Evolutionary conservation across 2,888 invertebrate species (phyloP).

Genomic region (Pterostichus niger): DNA sequence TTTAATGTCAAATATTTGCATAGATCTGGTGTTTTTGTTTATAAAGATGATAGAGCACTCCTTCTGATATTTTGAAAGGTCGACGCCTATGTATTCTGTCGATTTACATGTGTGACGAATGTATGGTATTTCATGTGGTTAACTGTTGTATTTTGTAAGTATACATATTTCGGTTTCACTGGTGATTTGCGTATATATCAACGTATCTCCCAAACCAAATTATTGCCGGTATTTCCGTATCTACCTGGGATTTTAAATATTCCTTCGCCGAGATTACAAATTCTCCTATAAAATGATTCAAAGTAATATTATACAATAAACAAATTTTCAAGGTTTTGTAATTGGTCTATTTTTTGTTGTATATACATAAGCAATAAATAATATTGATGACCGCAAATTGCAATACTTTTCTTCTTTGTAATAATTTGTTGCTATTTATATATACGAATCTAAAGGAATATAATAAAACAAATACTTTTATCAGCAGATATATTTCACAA

Average conservation of each 20-base stretch:
- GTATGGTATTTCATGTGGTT: slow-evolving; percentile 4
- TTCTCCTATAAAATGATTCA: neutral
- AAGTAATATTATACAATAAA: neutral
- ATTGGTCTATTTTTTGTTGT: neutral
- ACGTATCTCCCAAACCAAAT: neutral
- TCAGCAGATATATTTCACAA: too few species aligned
- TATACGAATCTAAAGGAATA: too few species aligned
- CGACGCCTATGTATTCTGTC: neutral
- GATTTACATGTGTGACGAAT: neutral
- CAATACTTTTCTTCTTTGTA: neutral
- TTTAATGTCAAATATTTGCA: too few species aligned
- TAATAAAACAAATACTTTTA: too few species aligned
- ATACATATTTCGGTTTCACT: neutral
- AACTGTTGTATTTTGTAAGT: neutral
- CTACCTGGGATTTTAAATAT: slow-evolving; percentile 5
- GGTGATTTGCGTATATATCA: neutral
- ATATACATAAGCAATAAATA: neutral
- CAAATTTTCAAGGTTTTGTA: slow-evolving; percentile 2
- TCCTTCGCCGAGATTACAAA: neutral
- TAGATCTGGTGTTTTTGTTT: too few species aligned
- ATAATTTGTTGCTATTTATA: neutral
- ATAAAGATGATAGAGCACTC: too few species aligned
- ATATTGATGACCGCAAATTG: neutral
- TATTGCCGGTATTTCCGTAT: neutral
- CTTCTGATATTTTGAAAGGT: too few species aligned